Evolutionary conservation across 2,113 vertebrate species (phyloP), one percentile per base, ranked within the genome.

Genomic region (Nerophis lumbriciformis): DNA sequence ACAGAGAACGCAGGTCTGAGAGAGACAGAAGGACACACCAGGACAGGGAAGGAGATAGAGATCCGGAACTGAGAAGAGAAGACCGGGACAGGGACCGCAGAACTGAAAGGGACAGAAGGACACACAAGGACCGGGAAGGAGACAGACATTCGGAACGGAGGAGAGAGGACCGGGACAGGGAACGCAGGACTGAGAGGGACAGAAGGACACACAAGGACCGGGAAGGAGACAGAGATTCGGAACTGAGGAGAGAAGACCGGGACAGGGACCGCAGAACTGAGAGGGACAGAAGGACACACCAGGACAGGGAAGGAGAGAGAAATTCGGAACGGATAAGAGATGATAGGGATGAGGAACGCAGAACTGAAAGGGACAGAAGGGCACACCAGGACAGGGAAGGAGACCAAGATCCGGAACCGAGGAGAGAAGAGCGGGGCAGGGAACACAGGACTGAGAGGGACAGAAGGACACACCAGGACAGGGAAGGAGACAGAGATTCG

Each of bases 121-220:
- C 59, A 61, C 78, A 54, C 2, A 63, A 74, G 28, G 28, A 28
- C 77, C 81, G 85, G 57, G 90, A 15, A 52, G 45, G 65, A 19
- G 0, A n/a, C 61, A 49, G 66, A 28, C 28, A 28, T 28, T 28
- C 28, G 42, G 74, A 76, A 35, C 68, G 59, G 36, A 88, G 90
- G 68, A 87, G 81, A 76, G 81, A 59, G 21, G 88, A 84, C 65
- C 84, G 55, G 48, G 55, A 75, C 51, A 49, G 35, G 61, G 53
- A 56, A 56, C 53, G 15, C 53, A 37, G 37, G 53, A 9, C 37
- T 39, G 69, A 76, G 21, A 55, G 61, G 39, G 87, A 88, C 66
- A 86, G 78, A 81, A 85, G 58, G 90, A 15, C 72, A 63, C 15
- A 88, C 2, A 87, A 81, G 69, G 71, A 67, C 2, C 28, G 28